phyloP scores from a whole-genome alignment of 2,888 invertebrate species.

The Drosophila emarginata region DNA sequence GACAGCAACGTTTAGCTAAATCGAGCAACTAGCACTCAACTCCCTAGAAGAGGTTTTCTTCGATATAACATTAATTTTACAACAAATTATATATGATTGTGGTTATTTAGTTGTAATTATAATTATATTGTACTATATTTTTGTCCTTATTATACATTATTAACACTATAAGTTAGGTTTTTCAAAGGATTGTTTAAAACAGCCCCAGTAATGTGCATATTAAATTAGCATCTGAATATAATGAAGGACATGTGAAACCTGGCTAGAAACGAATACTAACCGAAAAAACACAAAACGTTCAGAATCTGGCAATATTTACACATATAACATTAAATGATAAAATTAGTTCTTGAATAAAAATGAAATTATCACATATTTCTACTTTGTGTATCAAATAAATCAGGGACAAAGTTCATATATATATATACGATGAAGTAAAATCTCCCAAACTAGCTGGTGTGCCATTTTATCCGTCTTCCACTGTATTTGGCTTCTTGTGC shows the following conservation, averaged over 20 bases:
- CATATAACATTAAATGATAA: slow-evolving; percentile 51
- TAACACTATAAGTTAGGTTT: slow-evolving; percentile 47
- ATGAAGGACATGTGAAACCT: slow-evolving; percentile 31
- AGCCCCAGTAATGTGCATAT: slow-evolving; percentile 52
- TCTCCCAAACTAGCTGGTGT: too few relatives aligned
- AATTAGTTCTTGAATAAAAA: slow-evolving; percentile 60
- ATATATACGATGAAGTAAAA: too few relatives aligned
- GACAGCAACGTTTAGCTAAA: slow-evolving; percentile 24
- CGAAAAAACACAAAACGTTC: slow-evolving; percentile 13
- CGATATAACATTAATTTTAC: slow-evolving; percentile 48
- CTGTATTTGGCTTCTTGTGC: too few relatives aligned
- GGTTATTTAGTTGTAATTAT: slow-evolving; percentile 73
- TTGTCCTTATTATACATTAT: slow-evolving; percentile 40
- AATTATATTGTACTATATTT: slow-evolving; percentile 62
- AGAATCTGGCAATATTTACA: slow-evolving; percentile 70
- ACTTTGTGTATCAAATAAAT: not conserved
- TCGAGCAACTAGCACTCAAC: slow-evolving; percentile 57
- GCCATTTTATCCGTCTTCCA: too few relatives aligned
- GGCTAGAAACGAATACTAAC: slow-evolving; percentile 31
- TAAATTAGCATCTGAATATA: slow-evolving; percentile 21
- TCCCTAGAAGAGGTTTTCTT: slow-evolving; percentile 55
- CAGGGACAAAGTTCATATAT: too few relatives aligned
- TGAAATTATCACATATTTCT: slow-evolving; percentile 26
- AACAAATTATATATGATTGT: slow-evolving; percentile 45
- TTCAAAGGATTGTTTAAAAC: slow-evolving; percentile 44